Evolutionary conservation across 2,888 invertebrate genomes (phyloP).

Genomic region (Dexiosoma caninum): DNA sequence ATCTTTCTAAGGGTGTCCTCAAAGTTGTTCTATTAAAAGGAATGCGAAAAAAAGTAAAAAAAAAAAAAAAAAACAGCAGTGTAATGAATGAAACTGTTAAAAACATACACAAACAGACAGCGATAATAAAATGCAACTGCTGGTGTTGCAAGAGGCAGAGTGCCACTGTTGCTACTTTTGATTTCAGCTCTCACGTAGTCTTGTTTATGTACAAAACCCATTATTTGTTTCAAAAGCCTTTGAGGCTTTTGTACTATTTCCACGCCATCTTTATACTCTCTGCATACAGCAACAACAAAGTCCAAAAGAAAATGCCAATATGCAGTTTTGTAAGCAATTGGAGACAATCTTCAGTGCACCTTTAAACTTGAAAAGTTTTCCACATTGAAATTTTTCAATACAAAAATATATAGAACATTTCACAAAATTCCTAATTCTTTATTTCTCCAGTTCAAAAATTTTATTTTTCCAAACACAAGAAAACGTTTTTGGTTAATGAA

Average conservation of each 20-base stretch:
- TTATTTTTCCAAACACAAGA: too few relatives aligned
- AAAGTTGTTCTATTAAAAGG: background rate
- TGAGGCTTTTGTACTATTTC: constrained; percentile 54
- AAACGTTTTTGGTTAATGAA: too few relatives aligned
- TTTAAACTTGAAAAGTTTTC: too few relatives aligned
- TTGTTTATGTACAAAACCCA: constrained; percentile 58
- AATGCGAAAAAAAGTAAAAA: constrained; percentile 4
- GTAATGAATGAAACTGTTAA: constrained; percentile 44
- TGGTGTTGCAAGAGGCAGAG: constrained; percentile 3
- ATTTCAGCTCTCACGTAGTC: constrained; percentile 34
- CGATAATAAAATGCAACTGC: constrained; percentile 22
- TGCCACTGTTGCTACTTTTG: constrained; percentile 29
- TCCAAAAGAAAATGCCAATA: background rate
- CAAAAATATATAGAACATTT: too few relatives aligned
- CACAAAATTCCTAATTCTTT: too few relatives aligned
- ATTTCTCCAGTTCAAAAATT: too few relatives aligned
- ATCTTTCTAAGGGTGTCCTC: background rate
- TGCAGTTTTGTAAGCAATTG: background rate
- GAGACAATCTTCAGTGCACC: too few relatives aligned
- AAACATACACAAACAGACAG: background rate
- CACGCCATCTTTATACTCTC: background rate
- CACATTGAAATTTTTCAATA: too few relatives aligned
- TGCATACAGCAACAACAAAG: background rate
- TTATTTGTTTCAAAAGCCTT: constrained; percentile 63
- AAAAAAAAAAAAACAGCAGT: background rate